Evolutionary conservation across 2,888 invertebrate genomes (phyloP).

Genomic region (Drosophila bunnanda): DNA sequence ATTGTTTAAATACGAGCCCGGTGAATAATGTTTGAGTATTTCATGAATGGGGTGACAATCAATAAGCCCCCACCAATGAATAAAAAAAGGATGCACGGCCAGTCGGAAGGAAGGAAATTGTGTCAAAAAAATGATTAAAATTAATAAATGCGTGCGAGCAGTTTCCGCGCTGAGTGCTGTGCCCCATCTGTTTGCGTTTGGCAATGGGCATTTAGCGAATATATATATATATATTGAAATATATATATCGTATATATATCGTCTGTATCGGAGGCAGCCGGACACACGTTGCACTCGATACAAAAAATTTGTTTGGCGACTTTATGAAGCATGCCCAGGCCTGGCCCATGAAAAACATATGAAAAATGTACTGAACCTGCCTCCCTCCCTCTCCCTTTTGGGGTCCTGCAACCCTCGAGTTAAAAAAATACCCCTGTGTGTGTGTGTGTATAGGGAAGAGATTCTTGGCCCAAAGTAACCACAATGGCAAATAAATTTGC

Average conservation of each 20-base stretch:
- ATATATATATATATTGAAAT: slow-evolving; percentile 7
- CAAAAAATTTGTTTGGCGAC: slow-evolving; percentile 67
- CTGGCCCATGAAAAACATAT: slow-evolving; percentile 53
- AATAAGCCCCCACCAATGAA: slow-evolving; percentile 30
- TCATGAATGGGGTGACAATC: slow-evolving; percentile 45
- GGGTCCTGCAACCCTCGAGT: slow-evolving; percentile 1
- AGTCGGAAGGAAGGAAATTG: slow-evolving; percentile 41
- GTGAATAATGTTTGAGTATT: slow-evolving; percentile 40
- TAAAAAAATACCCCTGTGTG: slow-evolving; percentile 5
- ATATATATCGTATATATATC: slow-evolving; percentile 4
- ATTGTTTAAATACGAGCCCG: slow-evolving; percentile 69
- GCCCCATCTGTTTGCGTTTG: slow-evolving; percentile 53
- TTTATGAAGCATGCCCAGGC: slow-evolving; percentile 68
- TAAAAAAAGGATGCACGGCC: not conserved
- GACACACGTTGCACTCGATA: slow-evolving; percentile 30
- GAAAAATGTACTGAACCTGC: slow-evolving; percentile 62
- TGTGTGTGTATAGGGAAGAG: slow-evolving; percentile 9
- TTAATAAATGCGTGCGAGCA: slow-evolving; percentile 71
- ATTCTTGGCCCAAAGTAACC: slow-evolving; percentile 63
- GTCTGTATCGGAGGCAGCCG: slow-evolving; percentile 11
- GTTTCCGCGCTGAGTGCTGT: slow-evolving; percentile 39
- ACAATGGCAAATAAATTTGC: slow-evolving; percentile 77
- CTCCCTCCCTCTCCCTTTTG: slow-evolving; percentile 15
- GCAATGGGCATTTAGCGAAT: slow-evolving; percentile 62
- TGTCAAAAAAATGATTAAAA: slow-evolving; percentile 70